These are phyloP conservation scores for Zophobas atratus DNA, from an alignment of 1,140 invertebrate species.

Conservation along the genomic window DNA sequence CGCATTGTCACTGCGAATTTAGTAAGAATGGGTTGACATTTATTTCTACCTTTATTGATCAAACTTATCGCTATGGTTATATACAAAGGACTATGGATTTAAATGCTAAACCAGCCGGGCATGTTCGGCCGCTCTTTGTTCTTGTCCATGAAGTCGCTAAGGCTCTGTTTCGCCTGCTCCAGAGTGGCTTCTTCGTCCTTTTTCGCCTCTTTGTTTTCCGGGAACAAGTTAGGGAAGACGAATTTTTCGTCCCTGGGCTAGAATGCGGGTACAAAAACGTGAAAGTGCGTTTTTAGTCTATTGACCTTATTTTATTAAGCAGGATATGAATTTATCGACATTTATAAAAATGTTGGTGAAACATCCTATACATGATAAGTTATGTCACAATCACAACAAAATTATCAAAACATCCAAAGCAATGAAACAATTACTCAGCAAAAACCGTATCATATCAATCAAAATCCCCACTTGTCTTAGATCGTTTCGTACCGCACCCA, in stretches of 20 bases:
- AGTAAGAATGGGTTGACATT: slow-evolving; percentile 19
- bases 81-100: slow-evolving; percentile 52
- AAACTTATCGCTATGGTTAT: slow-evolving; percentile 38
- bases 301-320: too few species aligned
- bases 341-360: too few species aligned
- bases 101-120: slow-evolving; percentile 75
- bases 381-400: too few species aligned
- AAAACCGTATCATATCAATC: neutral
- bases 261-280: slow-evolving; percentile 54
- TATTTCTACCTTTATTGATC: slow-evolving; percentile 28
- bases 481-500: too few species aligned
- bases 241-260: slow-evolving; percentile 72
- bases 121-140: slow-evolving; percentile 70
- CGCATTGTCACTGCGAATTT: slow-evolving; percentile 67
- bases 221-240: slow-evolving; percentile 72
- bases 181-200: slow-evolving; percentile 70
- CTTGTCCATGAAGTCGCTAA: slow-evolving; percentile 67
- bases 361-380: too few species aligned
- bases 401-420: too few species aligned
- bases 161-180: slow-evolving; percentile 68
- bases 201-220: slow-evolving; percentile 63
- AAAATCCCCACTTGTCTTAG: neutral
- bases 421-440: too few species aligned
- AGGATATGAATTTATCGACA: too few species aligned
- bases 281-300: too few species aligned